Evolutionary conservation across 1,140 invertebrate genomes (phyloP).

Genomic region (Heliconius hermathena): DNA sequence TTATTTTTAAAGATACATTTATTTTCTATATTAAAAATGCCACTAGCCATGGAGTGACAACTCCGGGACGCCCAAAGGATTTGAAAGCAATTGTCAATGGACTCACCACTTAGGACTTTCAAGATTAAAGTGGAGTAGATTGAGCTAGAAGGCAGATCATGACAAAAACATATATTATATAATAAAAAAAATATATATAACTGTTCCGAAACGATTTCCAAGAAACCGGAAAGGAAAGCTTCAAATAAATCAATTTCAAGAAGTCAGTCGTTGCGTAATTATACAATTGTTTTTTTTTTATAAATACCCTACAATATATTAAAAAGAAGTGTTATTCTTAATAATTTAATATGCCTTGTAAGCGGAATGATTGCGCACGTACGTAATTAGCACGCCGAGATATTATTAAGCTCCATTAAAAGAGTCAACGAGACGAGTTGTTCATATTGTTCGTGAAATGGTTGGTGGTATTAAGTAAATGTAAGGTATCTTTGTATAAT

Average conservation of each 20-base stretch:
- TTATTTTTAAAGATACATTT: background rate
- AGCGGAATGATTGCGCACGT: slow-evolving; percentile 18
- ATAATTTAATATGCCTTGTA: slow-evolving; percentile 25
- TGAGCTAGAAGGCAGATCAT: too few relatives aligned
- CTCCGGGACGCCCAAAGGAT: too few relatives aligned
- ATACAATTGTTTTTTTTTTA: background rate
- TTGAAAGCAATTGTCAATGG: too few relatives aligned
- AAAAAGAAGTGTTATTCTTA: slow-evolving; percentile 21
- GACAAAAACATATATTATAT: too few relatives aligned
- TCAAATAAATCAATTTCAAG: slow-evolving; percentile 8
- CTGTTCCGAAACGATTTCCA: background rate
- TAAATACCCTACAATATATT: background rate
- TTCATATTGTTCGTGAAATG: slow-evolving; percentile 21
- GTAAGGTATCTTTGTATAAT: background rate
- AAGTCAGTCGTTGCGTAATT: background rate
- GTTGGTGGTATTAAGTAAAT: slow-evolving; percentile 6
- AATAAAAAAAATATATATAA: background rate
- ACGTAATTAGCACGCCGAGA: slow-evolving; percentile 33
- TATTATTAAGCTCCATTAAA: slow-evolving; percentile 36
- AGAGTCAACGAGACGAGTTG: slow-evolving; percentile 18
- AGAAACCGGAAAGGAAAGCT: background rate
- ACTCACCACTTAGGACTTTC: too few relatives aligned
- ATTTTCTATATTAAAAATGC: too few relatives aligned
- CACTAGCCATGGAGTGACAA: too few relatives aligned
- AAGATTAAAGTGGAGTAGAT: too few relatives aligned